Evolutionary conservation across 30 jellyfish, hydroid and myxozoan genomes (phyloP), one percentile per base, ranked within the genome.

Genomic region (Hydractinia echinata): DNA sequence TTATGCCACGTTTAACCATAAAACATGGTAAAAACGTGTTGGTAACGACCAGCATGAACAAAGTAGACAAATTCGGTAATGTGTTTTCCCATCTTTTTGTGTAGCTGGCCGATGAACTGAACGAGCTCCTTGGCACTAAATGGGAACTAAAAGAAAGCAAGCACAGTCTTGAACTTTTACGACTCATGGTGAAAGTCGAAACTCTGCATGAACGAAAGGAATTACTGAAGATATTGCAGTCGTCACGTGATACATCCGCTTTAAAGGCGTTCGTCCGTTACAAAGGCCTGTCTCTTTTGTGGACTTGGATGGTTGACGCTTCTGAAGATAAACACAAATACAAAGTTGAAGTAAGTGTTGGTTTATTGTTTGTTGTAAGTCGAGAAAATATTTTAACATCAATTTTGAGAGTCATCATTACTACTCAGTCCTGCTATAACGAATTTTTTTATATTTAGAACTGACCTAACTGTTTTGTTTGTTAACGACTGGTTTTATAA

Each of bases 271-370:
- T 94, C 77, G 79, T 94, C 55, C 89, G 96, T 60, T 94, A 86
- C 82, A 94, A 94, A 78, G 99, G 99, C 44, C 81, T 94, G 60
- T 74, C 96, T 16, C 72, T 94, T 44, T 54, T 94, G 56, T 94
- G 99, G 99, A 94, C 95, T 53, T 94, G 99, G 99, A 94, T 94
- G 99, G 95, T 94, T 44, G 99, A 94, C 19, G 86, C 96, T 4
- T 89, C 96, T 8, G 66, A 71, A 52, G 89, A 66, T 49, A 62
- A 81, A 44, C 53, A 53, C 72, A 78, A 77, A 21, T 94, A 89
- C 55, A 88, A 88, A 61, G 79, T 91, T 0, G 95, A 94, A 95
- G 99, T 84, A 84, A 10, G 70, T 30, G 44, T 30, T 30, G 44
- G 44, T 51, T 20, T 79, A 7, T 30, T 79, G 54, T 55, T 77